phyloP scores from a whole-genome alignment of 2,888 invertebrate species.

The Pycnomerus fuliginosus region DNA sequence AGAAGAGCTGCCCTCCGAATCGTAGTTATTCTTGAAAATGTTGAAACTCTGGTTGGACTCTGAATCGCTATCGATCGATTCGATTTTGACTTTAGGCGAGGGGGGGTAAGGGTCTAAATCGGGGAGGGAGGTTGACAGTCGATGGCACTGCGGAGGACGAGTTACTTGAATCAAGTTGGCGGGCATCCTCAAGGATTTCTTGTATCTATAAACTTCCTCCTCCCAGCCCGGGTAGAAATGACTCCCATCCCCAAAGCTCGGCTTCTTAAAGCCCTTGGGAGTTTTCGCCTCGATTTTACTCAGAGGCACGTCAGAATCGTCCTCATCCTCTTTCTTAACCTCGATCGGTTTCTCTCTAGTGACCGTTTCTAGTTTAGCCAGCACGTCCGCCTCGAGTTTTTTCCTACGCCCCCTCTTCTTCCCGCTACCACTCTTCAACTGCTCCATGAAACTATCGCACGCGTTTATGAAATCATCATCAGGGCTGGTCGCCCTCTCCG shows the following conservation, averaged over 20 bases:
- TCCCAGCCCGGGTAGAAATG: conserved; percentile 80
- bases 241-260: conserved; percentile 69
- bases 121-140: conserved; percentile 74
- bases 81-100: conserved; percentile 57
- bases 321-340: conserved; percentile 28
- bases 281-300: too few species aligned
- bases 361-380: conserved; percentile 42
- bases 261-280: too few species aligned
- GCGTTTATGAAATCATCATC: conserved; percentile 66
- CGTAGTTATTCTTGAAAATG: conserved; percentile 57
- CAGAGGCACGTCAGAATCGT: conserved; percentile 39
- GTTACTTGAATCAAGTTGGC: conserved; percentile 77
- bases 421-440: conserved; percentile 62
- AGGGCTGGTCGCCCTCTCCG: conserved; percentile 38
- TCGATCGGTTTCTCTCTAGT: conserved; percentile 39
- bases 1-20: conserved; percentile 70
- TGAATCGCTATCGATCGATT: conserved; percentile 59
- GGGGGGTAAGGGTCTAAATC: conserved; percentile 74
- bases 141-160: conserved; percentile 66
- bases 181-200: conserved; percentile 80
- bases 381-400: conserved; percentile 48
- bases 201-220: conserved; percentile 77
- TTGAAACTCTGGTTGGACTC: conserved; percentile 68
- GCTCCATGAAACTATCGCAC: conserved; percentile 78
- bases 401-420: conserved; percentile 61